Conservation (phyloP, 2,113 vertebrate species). For the Malurus cyaneus region DNA sequence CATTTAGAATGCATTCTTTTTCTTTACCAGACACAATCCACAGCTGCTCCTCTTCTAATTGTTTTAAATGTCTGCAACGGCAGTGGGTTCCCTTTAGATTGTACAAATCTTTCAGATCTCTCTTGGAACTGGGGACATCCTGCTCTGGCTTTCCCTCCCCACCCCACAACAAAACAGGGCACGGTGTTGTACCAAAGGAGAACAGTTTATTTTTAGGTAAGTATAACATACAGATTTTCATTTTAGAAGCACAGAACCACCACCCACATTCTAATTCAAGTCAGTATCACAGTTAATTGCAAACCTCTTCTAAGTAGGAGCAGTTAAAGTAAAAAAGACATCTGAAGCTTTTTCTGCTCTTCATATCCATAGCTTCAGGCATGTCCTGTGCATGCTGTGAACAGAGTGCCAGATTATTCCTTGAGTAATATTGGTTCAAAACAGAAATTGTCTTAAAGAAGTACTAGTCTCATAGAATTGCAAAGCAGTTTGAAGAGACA, state of each 20-base stretch:
- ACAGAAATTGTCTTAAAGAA: background rate
- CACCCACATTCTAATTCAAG: background rate
- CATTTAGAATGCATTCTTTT: background rate
- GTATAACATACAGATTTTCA: background rate
- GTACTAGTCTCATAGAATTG: background rate
- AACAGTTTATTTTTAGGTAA: background rate
- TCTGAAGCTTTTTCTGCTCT: background rate
- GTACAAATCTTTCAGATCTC: background rate
- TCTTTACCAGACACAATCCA: background rate
- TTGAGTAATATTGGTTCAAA: background rate
- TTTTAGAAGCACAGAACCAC: background rate
- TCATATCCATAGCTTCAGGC: background rate
- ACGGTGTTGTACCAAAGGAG: background rate
- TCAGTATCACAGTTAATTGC: background rate
- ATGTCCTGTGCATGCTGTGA: background rate
- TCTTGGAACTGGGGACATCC: background rate
- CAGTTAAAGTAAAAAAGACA: background rate
- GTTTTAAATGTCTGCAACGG: background rate
- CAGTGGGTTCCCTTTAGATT: background rate
- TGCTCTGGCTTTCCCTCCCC: accelerated
- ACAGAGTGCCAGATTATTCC: background rate
- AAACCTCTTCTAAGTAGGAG: background rate
- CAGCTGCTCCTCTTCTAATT: background rate
- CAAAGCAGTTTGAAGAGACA: background rate
- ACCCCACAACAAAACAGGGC: background rate